A percentile compares a stretch with the other conserved stretches of the same genome.
Conservation (phyloP, 2,113 vertebrate genomes). For the Spheniscus mendiculus region DNA sequence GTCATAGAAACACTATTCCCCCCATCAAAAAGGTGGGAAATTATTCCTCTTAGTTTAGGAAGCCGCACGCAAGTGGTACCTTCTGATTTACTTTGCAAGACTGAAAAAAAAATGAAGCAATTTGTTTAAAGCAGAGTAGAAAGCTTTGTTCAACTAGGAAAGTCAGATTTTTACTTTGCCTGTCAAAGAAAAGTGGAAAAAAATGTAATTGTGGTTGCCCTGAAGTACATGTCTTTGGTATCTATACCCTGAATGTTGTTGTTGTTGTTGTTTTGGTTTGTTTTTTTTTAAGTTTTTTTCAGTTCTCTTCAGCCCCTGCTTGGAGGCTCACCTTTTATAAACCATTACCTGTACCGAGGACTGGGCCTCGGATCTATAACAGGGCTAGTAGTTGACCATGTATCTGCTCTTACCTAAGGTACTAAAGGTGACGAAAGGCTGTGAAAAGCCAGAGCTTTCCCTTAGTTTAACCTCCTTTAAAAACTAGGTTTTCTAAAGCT, state of each 20-base stretch:
- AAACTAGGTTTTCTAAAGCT: not conserved
- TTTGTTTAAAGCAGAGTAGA: not conserved
- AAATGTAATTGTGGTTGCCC: not conserved
- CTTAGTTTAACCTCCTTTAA: not conserved
- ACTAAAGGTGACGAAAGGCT: not conserved
- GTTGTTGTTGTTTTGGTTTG: not conserved
- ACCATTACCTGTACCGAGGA: not conserved
- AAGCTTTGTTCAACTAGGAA: not conserved
- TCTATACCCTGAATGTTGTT: not conserved
- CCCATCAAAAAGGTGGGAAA: not conserved
- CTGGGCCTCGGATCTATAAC: accelerated
- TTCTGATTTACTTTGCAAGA: not conserved
- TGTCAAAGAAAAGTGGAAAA: not conserved
- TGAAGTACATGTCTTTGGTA: not conserved
- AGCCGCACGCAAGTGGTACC: accelerated
- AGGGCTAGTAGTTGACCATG: too few relatives aligned
- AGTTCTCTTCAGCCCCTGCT: not conserved
- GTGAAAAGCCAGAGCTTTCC: not conserved
- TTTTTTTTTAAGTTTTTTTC: too few relatives aligned
- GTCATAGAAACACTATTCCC: not conserved
- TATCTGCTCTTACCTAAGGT: not conserved
- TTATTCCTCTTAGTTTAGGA: not conserved
- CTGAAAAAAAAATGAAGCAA: not conserved
- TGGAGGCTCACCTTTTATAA: not conserved
- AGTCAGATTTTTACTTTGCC: not conserved